phyloP scores from a whole-genome alignment of 1,140 invertebrate genomes.

The Drosophila murphyi region DNA sequence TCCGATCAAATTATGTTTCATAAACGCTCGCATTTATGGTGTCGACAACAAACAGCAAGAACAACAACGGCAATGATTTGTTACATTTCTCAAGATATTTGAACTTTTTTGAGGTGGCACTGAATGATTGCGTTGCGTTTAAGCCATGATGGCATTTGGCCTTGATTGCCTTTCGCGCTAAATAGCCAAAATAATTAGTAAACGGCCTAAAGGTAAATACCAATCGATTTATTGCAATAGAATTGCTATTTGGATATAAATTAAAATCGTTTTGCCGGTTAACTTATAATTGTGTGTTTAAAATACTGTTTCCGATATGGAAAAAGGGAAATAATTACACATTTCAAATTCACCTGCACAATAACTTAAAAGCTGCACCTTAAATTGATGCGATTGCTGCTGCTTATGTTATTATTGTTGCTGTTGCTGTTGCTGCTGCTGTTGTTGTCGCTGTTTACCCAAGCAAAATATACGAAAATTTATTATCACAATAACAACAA shows the following conservation, averaged over 20 bases:
- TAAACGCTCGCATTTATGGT: constrained; percentile 80
- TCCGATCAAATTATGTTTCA: constrained; percentile 82
- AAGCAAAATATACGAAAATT: constrained; percentile 73
- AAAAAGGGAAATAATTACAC: constrained; percentile 37
- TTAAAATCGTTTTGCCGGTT: neutral
- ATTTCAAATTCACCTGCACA: constrained; percentile 68
- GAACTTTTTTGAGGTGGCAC: constrained; percentile 59
- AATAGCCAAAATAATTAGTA: constrained; percentile 30
- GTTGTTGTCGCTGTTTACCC: constrained; percentile 60
- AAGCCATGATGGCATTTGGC: neutral
- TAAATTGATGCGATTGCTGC: constrained; percentile 47
- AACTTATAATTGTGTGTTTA: constrained; percentile 38
- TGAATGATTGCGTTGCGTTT: constrained; percentile 16
- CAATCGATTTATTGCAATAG: neutral
- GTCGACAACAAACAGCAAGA: constrained; percentile 49
- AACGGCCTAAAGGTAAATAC: constrained; percentile 4
- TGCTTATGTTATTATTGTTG: constrained; percentile 31
- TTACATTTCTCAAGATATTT: constrained; percentile 77
- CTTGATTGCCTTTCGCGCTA: constrained; percentile 14
- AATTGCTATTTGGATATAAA: neutral
- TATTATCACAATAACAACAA: constrained; percentile 82
- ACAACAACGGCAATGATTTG: constrained; percentile 68
- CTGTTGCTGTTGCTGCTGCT: neutral
- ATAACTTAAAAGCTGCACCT: constrained; percentile 72
- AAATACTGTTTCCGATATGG: constrained; percentile 76